Conservation (phyloP, 2,888 invertebrate genomes). For the Leucania comma region DNA sequence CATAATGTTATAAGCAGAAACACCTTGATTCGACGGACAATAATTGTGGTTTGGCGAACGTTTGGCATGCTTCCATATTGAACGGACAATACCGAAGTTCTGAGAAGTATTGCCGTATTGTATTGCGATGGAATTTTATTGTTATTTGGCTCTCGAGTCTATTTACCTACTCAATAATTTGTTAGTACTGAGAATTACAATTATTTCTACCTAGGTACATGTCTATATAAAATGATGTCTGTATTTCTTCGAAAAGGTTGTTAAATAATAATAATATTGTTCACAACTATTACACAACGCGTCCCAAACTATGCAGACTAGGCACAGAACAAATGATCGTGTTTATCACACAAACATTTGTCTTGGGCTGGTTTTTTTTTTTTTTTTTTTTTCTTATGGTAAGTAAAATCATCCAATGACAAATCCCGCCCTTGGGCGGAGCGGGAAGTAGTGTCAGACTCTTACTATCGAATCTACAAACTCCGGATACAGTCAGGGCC, state of each 20-base stretch:
- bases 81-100: conserved; percentile 57
- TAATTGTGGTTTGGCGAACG: conserved; percentile 49
- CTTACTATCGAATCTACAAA: no score
- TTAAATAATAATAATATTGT: no score
- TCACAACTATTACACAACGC: no score
- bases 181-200: conserved; percentile 16
- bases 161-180: conserved; percentile 33
- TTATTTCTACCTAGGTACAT: not conserved
- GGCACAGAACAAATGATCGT: no score
- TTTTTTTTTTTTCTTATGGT: no score
- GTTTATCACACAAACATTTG: no score
- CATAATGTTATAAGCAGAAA: conserved; percentile 51
- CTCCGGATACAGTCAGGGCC: no score
- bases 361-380: no score
- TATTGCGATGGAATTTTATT: conserved; percentile 56
- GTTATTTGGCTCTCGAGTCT: conserved; percentile 51
- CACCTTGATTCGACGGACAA: conserved; percentile 49
- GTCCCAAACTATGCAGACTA: no score
- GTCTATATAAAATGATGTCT: not conserved
- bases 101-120: conserved; percentile 48
- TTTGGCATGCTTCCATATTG: conserved; percentile 62
- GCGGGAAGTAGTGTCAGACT: no score
- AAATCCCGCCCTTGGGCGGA: no score
- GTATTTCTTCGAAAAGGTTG: not conserved
- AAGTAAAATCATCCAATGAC: no score